These are phyloP conservation scores for Montipora capitata DNA, from an alignment of 92 coral and sea anemone species.

Conservation along the genomic window DNA sequence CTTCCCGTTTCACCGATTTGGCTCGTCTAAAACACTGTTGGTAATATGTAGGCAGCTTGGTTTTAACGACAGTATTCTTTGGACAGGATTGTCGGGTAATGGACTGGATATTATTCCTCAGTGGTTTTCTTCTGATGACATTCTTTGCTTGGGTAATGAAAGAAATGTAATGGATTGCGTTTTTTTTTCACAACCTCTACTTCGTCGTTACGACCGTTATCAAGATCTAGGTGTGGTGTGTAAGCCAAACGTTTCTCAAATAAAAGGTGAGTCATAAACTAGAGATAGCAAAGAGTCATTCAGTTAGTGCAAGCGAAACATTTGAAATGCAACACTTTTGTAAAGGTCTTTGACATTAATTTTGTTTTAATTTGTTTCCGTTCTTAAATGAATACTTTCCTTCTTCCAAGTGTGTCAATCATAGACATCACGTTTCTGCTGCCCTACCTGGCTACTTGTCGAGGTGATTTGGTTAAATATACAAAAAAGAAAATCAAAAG, in stretches of 20 bases:
- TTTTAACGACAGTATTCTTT: neutral
- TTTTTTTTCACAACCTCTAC: neutral
- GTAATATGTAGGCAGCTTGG: conserved; percentile 10
- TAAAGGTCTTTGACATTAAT: too few relatives aligned
- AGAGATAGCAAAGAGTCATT: too few relatives aligned
- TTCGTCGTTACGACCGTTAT: neutral
- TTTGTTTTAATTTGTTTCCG: too few relatives aligned
- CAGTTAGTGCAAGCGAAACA: too few relatives aligned
- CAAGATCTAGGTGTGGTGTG: conserved; percentile 7
- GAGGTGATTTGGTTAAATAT: too few relatives aligned
- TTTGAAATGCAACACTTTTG: too few relatives aligned
- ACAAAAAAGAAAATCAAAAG: too few relatives aligned
- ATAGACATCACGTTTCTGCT: too few relatives aligned
- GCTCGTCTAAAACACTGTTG: too few relatives aligned
- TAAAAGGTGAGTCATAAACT: neutral
- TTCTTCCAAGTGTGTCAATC: too few relatives aligned
- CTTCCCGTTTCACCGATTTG: neutral
- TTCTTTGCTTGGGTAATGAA: neutral
- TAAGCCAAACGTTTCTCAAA: neutral
- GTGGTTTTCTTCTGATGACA: neutral
- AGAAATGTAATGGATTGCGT: neutral
- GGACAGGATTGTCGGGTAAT: neutral
- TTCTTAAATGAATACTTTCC: too few relatives aligned
- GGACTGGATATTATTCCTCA: neutral
- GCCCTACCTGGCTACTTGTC: too few relatives aligned